These are phyloP conservation scores for Oligia strigilis DNA, from an alignment of 2,888 invertebrate species.

Conservation along the genomic window DNA sequence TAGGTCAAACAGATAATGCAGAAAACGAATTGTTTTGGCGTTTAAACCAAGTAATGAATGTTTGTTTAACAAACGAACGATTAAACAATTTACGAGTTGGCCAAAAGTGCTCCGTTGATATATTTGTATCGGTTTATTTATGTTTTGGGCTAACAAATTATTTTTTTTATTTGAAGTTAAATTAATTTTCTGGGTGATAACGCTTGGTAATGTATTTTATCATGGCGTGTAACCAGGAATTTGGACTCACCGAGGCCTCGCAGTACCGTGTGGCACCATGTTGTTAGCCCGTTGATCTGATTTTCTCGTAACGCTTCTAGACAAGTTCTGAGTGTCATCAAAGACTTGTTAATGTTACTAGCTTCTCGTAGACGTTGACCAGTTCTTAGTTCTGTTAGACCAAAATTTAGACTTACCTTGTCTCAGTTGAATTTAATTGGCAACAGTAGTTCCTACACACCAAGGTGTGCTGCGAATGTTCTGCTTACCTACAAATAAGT, in stretches of 20 bases:
- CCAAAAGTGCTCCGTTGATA: constrained; percentile 56
- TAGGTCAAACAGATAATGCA: constrained; percentile 71
- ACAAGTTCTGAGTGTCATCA: too few relatives aligned
- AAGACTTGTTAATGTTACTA: too few relatives aligned
- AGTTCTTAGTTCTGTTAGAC: too few relatives aligned
- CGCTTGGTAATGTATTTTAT: constrained; percentile 14
- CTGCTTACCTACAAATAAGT: not conserved
- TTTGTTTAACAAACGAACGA: constrained; percentile 63
- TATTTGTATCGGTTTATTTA: constrained; percentile 55
- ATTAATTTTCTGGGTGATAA: constrained; percentile 11
- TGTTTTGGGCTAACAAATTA: constrained; percentile 43
- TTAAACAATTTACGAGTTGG: constrained; percentile 65
- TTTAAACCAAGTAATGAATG: constrained; percentile 65
- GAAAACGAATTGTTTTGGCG: constrained; percentile 70
- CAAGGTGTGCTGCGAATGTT: not conserved
- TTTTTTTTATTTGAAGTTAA: constrained; percentile 41
- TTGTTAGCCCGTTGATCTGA: too few relatives aligned
- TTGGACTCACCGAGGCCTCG: too few relatives aligned
- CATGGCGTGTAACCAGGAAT: not conserved
- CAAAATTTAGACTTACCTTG: constrained; percentile 13
- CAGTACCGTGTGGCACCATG: not conserved
- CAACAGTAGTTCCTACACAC: not conserved
- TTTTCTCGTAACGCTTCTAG: too few relatives aligned
- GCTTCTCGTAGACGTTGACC: too few relatives aligned
- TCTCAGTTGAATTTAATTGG: not conserved